A percentile compares a stretch with the other conserved stretches of the same genome.
These are phyloP conservation scores for Torymus auratus DNA, from an alignment of 2,888 invertebrate genomes.

Conservation along the genomic window DNA sequence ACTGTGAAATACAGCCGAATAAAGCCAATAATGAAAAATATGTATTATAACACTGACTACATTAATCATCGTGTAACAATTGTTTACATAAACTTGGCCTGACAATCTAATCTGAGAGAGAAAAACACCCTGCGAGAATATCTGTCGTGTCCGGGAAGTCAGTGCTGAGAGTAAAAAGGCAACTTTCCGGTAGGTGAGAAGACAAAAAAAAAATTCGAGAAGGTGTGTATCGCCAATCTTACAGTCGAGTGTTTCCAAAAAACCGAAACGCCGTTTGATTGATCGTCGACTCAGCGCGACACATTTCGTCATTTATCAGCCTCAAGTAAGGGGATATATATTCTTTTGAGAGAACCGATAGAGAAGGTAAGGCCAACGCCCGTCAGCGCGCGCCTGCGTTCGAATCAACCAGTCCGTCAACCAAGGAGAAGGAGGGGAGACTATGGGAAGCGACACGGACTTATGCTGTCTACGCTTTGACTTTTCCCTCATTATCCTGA, in stretches of 20 bases:
- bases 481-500: slow-evolving; percentile 15
- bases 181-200: slow-evolving; percentile 6
- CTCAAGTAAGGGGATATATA: neutral
- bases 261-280: slow-evolving; percentile 30
- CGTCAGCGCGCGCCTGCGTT: too few species aligned
- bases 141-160: slow-evolving; percentile 4
- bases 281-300: slow-evolving; percentile 4
- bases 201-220: neutral
- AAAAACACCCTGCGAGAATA: slow-evolving; percentile 7
- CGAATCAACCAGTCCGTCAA: too few species aligned
- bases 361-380: neutral
- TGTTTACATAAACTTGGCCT: neutral
- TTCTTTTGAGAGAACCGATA: slow-evolving; percentile 7
- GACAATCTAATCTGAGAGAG: slow-evolving; percentile 29
- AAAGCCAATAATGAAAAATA: too few species aligned
- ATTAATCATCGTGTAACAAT: neutral
- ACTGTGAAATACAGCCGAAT: too few species aligned
- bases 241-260: slow-evolving; percentile 35
- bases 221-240: neutral
- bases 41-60: too few species aligned
- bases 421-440: neutral
- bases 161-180: neutral
- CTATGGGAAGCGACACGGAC: neutral
- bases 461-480: slow-evolving; percentile 37
- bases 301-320: slow-evolving; percentile 37